phyloP scores from a whole-genome alignment of 1,140 invertebrate genomes.

The Contarinia nasturtii region DNA sequence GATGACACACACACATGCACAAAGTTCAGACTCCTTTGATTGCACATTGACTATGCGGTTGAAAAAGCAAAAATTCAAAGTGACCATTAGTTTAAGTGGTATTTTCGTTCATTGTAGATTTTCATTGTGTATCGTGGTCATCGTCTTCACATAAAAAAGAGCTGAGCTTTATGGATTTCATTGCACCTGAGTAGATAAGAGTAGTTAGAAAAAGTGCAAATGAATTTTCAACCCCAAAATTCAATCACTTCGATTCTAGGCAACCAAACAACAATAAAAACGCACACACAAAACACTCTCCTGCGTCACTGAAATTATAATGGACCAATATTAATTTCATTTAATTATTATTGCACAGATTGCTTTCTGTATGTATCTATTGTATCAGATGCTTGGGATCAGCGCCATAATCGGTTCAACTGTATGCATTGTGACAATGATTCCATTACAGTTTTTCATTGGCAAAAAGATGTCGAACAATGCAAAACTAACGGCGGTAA shows the following conservation, averaged over 20 bases:
- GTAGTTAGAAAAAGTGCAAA: background rate
- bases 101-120: background rate
- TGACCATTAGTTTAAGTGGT: background rate
- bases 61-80: too few species aligned
- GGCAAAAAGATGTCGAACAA: slow-evolving; percentile 52
- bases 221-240: background rate
- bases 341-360: slow-evolving; percentile 33
- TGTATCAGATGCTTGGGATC: slow-evolving; percentile 55
- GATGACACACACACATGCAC: too few species aligned
- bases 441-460: slow-evolving; percentile 49
- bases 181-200: background rate
- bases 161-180: background rate
- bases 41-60: background rate
- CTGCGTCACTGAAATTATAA: background rate
- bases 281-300: too few species aligned
- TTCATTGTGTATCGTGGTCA: slow-evolving; percentile 1
- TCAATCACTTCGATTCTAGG: too few species aligned
- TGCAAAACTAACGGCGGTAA: slow-evolving; percentile 43
- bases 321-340: background rate
- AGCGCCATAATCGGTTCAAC: slow-evolving; percentile 59
- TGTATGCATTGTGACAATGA: slow-evolving; percentile 44
- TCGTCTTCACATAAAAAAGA: background rate
- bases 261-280: too few species aligned
- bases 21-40: too few species aligned
- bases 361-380: slow-evolving; percentile 43